Evolutionary conservation across 2,797 vertebrate genomes (phyloP), one percentile per base, ranked within the genome.

Genomic region (Catharus ustulatus): DNA sequence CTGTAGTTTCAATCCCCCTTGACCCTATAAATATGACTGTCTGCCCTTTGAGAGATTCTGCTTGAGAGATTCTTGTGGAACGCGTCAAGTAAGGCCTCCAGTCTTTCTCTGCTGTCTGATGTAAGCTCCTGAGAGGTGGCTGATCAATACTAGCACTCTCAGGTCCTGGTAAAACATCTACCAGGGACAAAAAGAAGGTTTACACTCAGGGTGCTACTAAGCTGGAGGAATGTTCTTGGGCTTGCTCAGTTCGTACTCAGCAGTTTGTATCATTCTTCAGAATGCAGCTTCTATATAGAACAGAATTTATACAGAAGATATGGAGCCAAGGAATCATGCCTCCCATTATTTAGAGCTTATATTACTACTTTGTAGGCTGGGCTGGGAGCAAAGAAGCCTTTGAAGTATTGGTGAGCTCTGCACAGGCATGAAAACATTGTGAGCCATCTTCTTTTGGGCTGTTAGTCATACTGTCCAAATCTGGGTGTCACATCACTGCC

Each of bases 391-490:
- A 57, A 64, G 48, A 57, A 74, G 71, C n/a, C 80, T 95, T 93
- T 93, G 80, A 89, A 94, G 67, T 38, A n/a, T 62, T 68, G 22
- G 22, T 36, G n/a, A 42, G 48, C 81, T 67, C 84, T 90, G 63
- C 67, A 59, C 18, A 34, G 55, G 87, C 61, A 40, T 48, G 82
- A 49, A 36, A 71, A 91, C 45, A 40, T 10, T 78, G 55, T 48
- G 87, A 90, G 54, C 40, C 0, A 0, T 54, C 66, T 69, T 66
- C 63, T 82, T 40, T 23, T 11, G 54, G 52, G 69, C 52, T 85
- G 2, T 71, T 80, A 38, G 79, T 85, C 55, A 48, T 13, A 7
- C 20, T 2, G 12, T 38, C 22, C 62, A 34, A 61, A 87, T 76
- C 46, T 57, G 75, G 55, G 4, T 83, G 84, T 59, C 78, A 57